phyloP scores from a whole-genome alignment of 2,113 vertebrate genomes.

The Orthonyx spaldingii region DNA sequence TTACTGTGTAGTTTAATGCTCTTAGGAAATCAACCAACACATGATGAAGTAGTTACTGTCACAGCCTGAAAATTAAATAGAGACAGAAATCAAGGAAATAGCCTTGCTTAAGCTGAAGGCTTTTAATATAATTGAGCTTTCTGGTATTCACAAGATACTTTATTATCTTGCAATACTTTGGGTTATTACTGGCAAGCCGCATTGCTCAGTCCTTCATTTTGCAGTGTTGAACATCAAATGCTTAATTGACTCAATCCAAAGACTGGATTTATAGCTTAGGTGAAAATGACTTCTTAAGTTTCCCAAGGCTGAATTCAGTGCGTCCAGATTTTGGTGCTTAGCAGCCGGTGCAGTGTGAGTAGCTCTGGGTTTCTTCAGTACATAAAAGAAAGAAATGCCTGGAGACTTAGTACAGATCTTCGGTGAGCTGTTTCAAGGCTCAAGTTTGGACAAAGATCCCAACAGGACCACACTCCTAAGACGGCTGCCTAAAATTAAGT shows the following conservation, averaged over 20 bases:
- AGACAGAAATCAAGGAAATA: background rate
- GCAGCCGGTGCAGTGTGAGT: background rate
- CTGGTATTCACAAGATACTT: background rate
- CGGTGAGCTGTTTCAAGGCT: background rate
- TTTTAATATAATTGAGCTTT: background rate
- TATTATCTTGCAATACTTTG: background rate
- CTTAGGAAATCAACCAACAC: background rate
- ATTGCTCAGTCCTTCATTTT: background rate
- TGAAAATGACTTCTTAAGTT: slow-evolving; percentile 1
- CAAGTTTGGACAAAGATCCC: background rate
- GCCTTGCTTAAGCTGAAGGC: background rate
- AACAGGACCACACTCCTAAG: background rate
- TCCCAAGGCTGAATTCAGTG: background rate
- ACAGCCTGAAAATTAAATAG: background rate
- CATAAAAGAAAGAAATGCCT: background rate
- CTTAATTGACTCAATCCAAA: background rate
- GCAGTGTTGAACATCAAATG: background rate
- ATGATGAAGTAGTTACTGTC: background rate
- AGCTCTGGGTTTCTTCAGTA: background rate
- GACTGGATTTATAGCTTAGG: background rate
- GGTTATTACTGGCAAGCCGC: background rate
- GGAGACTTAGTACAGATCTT: background rate
- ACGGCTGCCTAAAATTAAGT: background rate
- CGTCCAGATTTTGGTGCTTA: background rate
- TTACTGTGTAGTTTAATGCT: background rate